phyloP scores from a whole-genome alignment of 2,113 vertebrate genomes.

The Caracal caracal region DNA sequence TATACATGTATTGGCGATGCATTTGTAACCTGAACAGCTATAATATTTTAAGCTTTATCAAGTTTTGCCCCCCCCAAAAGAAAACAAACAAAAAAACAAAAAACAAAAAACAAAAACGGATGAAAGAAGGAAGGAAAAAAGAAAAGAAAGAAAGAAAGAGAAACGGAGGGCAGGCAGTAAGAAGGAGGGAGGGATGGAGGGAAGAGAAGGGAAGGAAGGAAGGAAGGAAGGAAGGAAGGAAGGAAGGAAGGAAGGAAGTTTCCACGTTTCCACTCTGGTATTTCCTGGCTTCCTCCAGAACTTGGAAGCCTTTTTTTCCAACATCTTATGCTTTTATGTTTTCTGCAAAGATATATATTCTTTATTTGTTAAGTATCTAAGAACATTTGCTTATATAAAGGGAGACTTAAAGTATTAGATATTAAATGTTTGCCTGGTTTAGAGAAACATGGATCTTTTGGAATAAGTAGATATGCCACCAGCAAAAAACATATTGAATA shows the following conservation, averaged over 20 bases:
- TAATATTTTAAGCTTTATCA: background rate
- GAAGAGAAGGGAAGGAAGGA: rapidly evolving
- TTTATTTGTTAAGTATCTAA: constrained; percentile 75
- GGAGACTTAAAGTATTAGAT: constrained; percentile 71
- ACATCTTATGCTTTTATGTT: background rate
- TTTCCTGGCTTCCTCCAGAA: background rate
- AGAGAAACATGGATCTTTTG: constrained; percentile 77
- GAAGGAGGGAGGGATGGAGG: no score
- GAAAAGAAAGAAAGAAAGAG: rapidly evolving
- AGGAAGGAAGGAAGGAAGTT: background rate
- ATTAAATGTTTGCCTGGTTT: constrained; percentile 81
- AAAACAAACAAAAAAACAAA: background rate
- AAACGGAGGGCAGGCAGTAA: rapidly evolving
- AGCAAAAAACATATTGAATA: constrained; percentile 83
- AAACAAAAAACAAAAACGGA: no score
- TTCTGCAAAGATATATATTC: constrained; percentile 67
- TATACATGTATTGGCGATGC: background rate
- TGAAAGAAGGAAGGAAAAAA: no score
- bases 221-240: rapidly evolving
- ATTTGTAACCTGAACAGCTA: background rate
- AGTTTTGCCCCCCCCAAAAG: background rate
- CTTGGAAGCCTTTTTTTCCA: background rate
- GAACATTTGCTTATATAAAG: constrained; percentile 79
- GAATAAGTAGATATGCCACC: constrained; percentile 79
- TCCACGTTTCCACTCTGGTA: background rate